Conservation (phyloP, 2,888 invertebrate genomes). For the Osmoderma eremita region DNA sequence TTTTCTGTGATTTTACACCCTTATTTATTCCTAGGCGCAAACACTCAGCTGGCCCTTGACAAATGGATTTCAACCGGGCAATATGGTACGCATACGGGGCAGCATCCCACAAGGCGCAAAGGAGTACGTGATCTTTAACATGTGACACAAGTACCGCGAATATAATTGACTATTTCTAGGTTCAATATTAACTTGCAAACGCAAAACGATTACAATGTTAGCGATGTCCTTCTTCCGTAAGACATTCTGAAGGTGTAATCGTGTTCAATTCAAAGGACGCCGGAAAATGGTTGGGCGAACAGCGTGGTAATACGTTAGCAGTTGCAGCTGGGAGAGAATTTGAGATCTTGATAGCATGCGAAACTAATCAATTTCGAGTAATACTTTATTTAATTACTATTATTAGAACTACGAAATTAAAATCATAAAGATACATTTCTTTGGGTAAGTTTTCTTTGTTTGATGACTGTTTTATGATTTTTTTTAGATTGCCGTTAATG, state of each 20-base stretch:
- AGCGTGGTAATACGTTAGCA: conserved; percentile 4
- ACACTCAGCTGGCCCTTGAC: background rate
- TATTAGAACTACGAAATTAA: too few relatives aligned
- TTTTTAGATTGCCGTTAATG: conserved; percentile 21
- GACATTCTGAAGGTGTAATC: conserved; percentile 3
- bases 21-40: too few relatives aligned
- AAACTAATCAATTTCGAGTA: conserved; percentile 17
- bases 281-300: background rate
- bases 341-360: conserved; percentile 23
- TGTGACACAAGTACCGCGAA: too few relatives aligned
- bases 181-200: conserved; percentile 23
- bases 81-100: conserved; percentile 13
- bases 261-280: conserved; percentile 11
- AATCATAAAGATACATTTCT: too few relatives aligned
- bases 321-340: conserved; percentile 20
- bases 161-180: conserved; percentile 5
- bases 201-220: conserved; percentile 4
- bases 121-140: background rate
- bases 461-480: background rate
- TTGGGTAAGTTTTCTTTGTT: too few relatives aligned
- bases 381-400: too few relatives aligned
- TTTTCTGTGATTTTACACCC: too few relatives aligned
- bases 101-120: conserved; percentile 5
- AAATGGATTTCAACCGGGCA: conserved; percentile 12
- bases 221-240: conserved; percentile 24